These are phyloP conservation scores for Orycteropus afer DNA, from an alignment of 2,113 vertebrate genomes.

Conservation along the genomic window DNA sequence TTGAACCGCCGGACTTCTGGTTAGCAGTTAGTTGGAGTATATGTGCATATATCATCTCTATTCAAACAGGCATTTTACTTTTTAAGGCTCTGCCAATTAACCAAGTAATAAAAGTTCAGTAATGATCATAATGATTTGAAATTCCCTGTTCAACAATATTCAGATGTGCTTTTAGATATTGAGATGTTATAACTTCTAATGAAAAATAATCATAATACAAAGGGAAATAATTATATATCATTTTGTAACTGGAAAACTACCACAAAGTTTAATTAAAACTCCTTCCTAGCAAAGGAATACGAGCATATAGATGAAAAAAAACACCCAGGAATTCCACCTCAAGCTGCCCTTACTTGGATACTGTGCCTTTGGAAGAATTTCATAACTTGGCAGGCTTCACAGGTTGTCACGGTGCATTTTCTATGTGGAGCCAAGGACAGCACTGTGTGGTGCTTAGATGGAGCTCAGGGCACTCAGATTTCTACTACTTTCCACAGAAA, in stretches of 20 bases:
- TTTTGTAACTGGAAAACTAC: slow-evolving; percentile 42
- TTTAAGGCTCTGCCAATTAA: not conserved
- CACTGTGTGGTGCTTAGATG: slow-evolving; percentile 13
- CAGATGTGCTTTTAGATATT: slow-evolving; percentile 19
- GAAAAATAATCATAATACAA: slow-evolving; percentile 31
- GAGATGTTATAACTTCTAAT: not conserved
- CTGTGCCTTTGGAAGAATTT: not conserved
- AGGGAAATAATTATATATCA: not conserved
- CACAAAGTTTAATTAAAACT: slow-evolving; percentile 34
- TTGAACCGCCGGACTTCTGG: no score
- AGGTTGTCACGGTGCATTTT: not conserved
- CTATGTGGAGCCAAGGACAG: slow-evolving; percentile 19
- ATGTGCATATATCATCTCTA: not conserved
- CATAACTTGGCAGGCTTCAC: slow-evolving; percentile 54
- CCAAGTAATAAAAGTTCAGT: not conserved
- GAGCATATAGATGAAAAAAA: not conserved
- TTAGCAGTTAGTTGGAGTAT: no score
- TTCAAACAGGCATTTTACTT: not conserved
- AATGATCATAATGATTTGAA: not conserved
- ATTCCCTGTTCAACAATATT: not conserved
- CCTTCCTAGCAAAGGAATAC: not conserved
- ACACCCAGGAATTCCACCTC: slow-evolving; percentile 19
- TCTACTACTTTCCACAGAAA: not conserved
- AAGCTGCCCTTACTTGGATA: not conserved
- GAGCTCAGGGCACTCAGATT: not conserved